Base-by-base conservation (phyloP, 2,888 invertebrate species). In the Megastigmus dorsalis region DNA sequence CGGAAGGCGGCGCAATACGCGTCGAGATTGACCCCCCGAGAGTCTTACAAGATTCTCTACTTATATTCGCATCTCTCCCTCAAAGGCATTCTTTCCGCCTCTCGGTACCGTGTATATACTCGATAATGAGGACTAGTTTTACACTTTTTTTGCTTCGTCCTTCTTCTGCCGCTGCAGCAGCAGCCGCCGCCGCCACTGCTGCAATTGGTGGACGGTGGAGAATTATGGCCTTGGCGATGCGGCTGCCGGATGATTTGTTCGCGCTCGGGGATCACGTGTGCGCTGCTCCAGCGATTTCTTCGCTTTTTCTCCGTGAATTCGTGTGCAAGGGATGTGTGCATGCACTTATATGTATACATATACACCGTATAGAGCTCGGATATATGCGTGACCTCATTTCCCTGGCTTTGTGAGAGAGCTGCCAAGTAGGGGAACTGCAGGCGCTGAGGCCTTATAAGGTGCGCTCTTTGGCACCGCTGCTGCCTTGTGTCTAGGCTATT, bases 1-100 rank as follows among this genome's bases (percentile, higher is more conserved):
- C 66, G 66, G 72, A 72, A 72, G 72, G 72, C n/a, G n/a, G n/a
- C n/a, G n/a, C n/a, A n/a, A 66, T 65, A 30, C 50, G 50, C 50
- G 18, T 4, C 3, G 38, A 50, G 52, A 60, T 60, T 54, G 59
- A 52, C 69, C 60, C 45, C 52, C 13, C 55, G 41, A 28, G 43
- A 18, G 38, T 7, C 9, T 20, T 33, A 63, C 74, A 74, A 74
- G 74, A 43, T 36, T 63, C 36, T 60, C 13, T 75, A 70, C 65
- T 69, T 66, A 45, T 36, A 48, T 7, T n/a, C 26, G 33, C 28
- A 23, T 28, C n/a, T n/a, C n/a, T 18, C 10, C 9, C 65, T 59
- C 57, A 50, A 48, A 57, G 52, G 38, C 66, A 60, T 60, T 67
- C 73, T 60, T 55, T n/a, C n/a, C 9, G 4, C 13, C 23, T 18